phyloP scores from a whole-genome alignment of 2,888 invertebrate species.

The Lottia scabra region DNA sequence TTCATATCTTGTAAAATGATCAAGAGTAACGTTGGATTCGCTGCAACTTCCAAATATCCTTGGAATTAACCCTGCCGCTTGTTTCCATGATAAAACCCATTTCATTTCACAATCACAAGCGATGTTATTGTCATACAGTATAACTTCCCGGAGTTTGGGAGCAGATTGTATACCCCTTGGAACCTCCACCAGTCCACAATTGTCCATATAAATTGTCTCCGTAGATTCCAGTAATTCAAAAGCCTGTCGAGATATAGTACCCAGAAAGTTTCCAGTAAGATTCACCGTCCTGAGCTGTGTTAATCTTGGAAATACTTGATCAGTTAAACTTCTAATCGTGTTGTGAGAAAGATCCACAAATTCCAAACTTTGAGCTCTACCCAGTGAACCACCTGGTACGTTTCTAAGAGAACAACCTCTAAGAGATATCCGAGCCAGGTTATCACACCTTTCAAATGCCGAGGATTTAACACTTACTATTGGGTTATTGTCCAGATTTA shows the following conservation, averaged over 20 bases:
- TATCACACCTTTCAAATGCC: constrained; percentile 13
- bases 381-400: constrained; percentile 14
- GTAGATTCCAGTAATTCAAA: constrained; percentile 1
- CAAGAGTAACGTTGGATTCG: neutral
- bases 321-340: constrained; percentile 7
- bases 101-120: constrained; percentile 16
- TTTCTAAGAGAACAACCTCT: constrained; percentile 7
- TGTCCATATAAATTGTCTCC: constrained; percentile 15
- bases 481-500: constrained; percentile 11
- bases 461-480: constrained; percentile 11
- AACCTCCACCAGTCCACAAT: constrained; percentile 13
- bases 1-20: constrained; percentile 12
- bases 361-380: neutral
- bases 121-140: constrained; percentile 14
- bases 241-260: constrained; percentile 8
- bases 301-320: constrained; percentile 8
- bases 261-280: constrained; percentile 14
- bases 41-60: constrained; percentile 13
- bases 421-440: constrained; percentile 3
- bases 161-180: constrained; percentile 19
- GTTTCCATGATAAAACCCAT: constrained; percentile 16
- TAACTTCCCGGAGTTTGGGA: constrained; percentile 6
- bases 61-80: constrained; percentile 15
- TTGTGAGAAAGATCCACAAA: constrained; percentile 13
- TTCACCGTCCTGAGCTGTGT: constrained; percentile 2